These are phyloP conservation scores for Coendou prehensilis DNA, from an alignment of 2,797 vertebrate species.

Conservation along the genomic window DNA sequence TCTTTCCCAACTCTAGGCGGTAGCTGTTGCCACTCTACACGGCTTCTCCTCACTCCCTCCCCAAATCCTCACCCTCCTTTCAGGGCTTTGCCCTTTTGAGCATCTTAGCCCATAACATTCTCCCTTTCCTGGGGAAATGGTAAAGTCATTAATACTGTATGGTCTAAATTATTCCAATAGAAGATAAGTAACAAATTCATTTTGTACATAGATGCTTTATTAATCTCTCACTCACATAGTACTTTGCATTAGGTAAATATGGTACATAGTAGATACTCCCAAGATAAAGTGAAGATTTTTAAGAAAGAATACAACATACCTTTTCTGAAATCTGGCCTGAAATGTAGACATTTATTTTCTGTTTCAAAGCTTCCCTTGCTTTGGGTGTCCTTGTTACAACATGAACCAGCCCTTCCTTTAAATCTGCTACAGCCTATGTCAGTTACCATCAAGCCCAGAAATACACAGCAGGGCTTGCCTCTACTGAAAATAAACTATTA, in stretches of 20 bases:
- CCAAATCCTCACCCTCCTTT: not conserved
- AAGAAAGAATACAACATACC: not conserved
- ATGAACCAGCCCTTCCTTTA: conserved; percentile 29
- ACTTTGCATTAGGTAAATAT: not conserved
- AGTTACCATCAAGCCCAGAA: not conserved
- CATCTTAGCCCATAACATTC: not conserved
- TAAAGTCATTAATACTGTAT: not conserved
- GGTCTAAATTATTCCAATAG: not conserved
- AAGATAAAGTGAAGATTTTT: not conserved
- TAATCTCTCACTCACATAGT: not conserved
- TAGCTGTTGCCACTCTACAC: not conserved
- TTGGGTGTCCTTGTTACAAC: not conserved
- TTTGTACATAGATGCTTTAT: not conserved
- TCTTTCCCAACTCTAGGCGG: not conserved
- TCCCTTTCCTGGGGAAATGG: not conserved
- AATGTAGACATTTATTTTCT: not conserved
- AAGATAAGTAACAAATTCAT: not conserved
- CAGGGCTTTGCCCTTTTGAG: not conserved
- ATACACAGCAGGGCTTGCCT: not conserved
- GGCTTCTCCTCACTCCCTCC: not conserved
- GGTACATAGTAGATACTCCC: not conserved
- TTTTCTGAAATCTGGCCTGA: conserved; percentile 15
- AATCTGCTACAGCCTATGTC: not conserved
- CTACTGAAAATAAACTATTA: conserved; percentile 46
- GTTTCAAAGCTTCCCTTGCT: conserved; percentile 7